Percentiles rank a stretch among this genome's conserved stretches.
phyloP scores from a whole-genome alignment of 2,113 vertebrate genomes.

The Danionella cerebrum region DNA sequence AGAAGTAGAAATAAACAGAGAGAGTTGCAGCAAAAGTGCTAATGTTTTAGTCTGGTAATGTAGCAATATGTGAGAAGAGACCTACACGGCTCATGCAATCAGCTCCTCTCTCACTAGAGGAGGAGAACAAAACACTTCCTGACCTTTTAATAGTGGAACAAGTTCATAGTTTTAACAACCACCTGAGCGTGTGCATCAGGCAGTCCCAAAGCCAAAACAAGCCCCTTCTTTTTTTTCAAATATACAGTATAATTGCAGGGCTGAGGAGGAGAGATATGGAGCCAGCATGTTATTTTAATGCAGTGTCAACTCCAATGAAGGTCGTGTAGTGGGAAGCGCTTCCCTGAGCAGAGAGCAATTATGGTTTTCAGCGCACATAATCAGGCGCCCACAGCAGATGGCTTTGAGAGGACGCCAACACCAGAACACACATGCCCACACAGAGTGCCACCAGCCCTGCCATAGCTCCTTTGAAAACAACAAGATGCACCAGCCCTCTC shows the following conservation, averaged over 20 bases:
- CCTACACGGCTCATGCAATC: background rate
- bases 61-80: background rate
- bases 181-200: constrained; percentile 27
- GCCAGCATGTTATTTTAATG: constrained; percentile 43
- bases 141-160: constrained; percentile 18
- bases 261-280: constrained; percentile 27
- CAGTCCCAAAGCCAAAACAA: constrained; percentile 5
- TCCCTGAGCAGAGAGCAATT: constrained; percentile 47
- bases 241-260: constrained; percentile 10
- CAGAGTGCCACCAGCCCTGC: background rate
- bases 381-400: constrained; percentile 40
- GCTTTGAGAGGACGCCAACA: constrained; percentile 27
- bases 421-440: constrained; percentile 8
- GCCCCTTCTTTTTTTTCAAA: constrained; percentile 3
- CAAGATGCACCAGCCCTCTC: background rate
- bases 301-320: constrained; percentile 37
- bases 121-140: background rate
- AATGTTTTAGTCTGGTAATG: background rate
- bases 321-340: constrained; percentile 35
- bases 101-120: background rate
- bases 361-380: constrained; percentile 44
- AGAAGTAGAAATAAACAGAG: background rate
- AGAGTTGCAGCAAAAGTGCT: background rate
- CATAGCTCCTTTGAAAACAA: background rate
- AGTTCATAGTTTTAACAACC: constrained; percentile 22